Base-by-base conservation (phyloP, 2,113 vertebrate species). In the Alosa alosa region DNA sequence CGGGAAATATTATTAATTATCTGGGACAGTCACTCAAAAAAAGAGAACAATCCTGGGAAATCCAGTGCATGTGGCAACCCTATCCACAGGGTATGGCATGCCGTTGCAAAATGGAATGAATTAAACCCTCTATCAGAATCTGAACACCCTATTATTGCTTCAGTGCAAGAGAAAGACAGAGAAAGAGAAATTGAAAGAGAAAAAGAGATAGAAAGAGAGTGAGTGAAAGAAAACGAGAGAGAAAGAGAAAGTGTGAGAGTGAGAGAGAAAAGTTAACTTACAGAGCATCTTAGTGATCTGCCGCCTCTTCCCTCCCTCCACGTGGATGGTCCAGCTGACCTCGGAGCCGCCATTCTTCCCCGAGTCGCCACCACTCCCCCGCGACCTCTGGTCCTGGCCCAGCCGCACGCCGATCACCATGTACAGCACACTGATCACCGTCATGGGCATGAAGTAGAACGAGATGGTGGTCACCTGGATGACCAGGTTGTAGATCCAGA, bases 251-350 rank as follows among this genome's bases (percentile, higher is more conserved):
- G 0, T 1, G 4, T 44, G 41, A 44, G 52, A 44, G 41, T 9
- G 10, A 68, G n/a, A 11, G 64, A 68, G 64, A 68, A n/a, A 25
- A 10, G 7, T 0, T 72, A 64, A 94, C 95, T 96, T 86, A 96
- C 95, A 92, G 11, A 95, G 93, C 95, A 96, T 96, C 89, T 96
- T 96, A 91, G 93, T 94, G 89, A 95, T 91, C 81, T 96, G 95
- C n/a, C 93, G 91, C 81, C 93, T 91, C 75, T 92, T 93, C 31
- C 94, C 88, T n/a, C 86, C 90, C 84, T 95, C 94, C 81, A 88
- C 44, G 11, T 89, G 90, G 44, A 94, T 92, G 86, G 90, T 94
- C 87, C 91, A 94, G 11, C 85, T 91, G 13, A 60, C 84, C 52
- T 81, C 89, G 18, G 88, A 68, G 49, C 88, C 88, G 57, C 90